phyloP scores from a whole-genome alignment of 1,140 invertebrate genomes.

The Drosophila sp. region DNA sequence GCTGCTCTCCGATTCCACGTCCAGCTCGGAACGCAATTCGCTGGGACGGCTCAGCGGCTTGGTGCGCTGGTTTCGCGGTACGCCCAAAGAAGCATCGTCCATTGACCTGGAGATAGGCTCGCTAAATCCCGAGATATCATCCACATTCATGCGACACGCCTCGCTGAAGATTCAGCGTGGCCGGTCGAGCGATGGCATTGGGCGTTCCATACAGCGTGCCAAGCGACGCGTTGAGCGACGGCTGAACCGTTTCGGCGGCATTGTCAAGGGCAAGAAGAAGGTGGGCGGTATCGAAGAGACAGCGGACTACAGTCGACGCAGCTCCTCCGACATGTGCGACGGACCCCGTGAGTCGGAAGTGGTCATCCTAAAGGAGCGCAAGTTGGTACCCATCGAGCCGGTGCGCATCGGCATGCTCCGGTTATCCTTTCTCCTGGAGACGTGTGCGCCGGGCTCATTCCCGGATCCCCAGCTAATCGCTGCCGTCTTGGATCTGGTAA shows the following conservation, averaged over 20 bases:
- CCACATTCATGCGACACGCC: constrained; percentile 84
- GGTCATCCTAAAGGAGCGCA: constrained; percentile 93
- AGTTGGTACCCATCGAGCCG: constrained; percentile 90
- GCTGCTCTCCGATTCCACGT: constrained; percentile 85
- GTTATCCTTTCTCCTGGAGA: constrained; percentile 96
- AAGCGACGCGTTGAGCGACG: constrained; percentile 94
- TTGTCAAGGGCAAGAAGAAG: constrained; percentile 92
- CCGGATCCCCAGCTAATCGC: constrained; percentile 98
- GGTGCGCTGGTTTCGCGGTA: constrained; percentile 89
- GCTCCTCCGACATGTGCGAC: constrained; percentile 92
- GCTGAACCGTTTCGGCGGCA: constrained; percentile 88
- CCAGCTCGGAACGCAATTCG: constrained; percentile 84
- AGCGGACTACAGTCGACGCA: constrained; percentile 92
- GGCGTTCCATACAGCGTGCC: constrained; percentile 90
- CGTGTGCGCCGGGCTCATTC: constrained; percentile 96
- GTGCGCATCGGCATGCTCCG: constrained; percentile 92
- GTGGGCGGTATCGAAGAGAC: constrained; percentile 94
- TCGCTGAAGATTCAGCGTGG: constrained; percentile 84
- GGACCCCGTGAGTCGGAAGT: constrained; percentile 92
- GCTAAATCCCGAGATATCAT: constrained; percentile 85
- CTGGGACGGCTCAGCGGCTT: constrained; percentile 86
- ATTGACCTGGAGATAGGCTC: constrained; percentile 85
- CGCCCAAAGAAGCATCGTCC: constrained; percentile 85
- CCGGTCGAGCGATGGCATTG: constrained; percentile 85
- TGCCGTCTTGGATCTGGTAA: constrained; percentile 97